A percentile compares a stretch with the other conserved stretches of the same genome.
phyloP scores from a whole-genome alignment of 2,888 invertebrate genomes.

The Eumerus sabulonum region DNA sequence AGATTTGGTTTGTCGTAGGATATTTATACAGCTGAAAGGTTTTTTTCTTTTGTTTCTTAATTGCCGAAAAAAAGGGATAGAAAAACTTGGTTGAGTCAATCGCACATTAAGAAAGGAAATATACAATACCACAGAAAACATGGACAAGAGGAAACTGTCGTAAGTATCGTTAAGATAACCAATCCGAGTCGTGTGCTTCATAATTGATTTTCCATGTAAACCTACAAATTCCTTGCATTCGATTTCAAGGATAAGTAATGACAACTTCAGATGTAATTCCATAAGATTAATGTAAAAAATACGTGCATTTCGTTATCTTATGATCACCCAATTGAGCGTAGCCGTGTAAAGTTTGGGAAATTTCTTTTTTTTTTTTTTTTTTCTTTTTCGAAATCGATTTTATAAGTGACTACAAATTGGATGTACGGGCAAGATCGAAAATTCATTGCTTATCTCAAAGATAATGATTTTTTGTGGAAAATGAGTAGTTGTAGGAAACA shows the following conservation, averaged over 20 bases:
- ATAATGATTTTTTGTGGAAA: too few relatives aligned
- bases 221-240: neutral
- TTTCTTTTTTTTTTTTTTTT: too few relatives aligned
- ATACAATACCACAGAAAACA: constrained; percentile 59
- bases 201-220: constrained; percentile 51
- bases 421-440: too few relatives aligned
- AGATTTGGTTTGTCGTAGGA: constrained; percentile 7
- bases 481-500: too few relatives aligned
- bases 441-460: too few relatives aligned
- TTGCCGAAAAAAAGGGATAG: too few relatives aligned
- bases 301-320: neutral
- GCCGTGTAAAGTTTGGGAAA: too few relatives aligned
- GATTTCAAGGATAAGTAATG: constrained; percentile 13
- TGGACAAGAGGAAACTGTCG: constrained; percentile 79
- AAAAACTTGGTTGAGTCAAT: neutral
- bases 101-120: constrained; percentile 11
- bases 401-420: too few relatives aligned
- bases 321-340: too few relatives aligned
- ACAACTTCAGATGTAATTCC: constrained; percentile 10
- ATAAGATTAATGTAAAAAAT: neutral
- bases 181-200: neutral
- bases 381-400: too few relatives aligned
- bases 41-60: neutral
- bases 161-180: constrained; percentile 73
- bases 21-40: neutral